Base-by-base conservation (phyloP, 2,888 invertebrate genomes). In the Meloe dianella region DNA sequence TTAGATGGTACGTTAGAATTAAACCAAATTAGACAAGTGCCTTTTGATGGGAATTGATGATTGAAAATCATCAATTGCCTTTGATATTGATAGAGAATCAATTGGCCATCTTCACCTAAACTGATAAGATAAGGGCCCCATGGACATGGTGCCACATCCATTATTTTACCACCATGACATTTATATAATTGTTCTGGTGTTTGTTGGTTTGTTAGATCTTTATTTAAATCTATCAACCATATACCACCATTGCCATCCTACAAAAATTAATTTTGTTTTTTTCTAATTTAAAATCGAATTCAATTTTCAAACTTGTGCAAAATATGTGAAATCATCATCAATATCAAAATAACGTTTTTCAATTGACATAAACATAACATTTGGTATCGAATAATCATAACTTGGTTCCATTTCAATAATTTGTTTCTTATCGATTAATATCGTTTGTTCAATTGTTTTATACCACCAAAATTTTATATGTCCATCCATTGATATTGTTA, bases 381-480 rank as follows among this genome's bases (percentile, higher is more conserved):
- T 76, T 24, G 76, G 81, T n/a, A 74, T 90, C 73, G 88, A 87
- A 75, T 94, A 90, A 81, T 96, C 95, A 75, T 93, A 93, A 63
- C 93, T 92, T 1, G 96, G 96, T 80, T 96, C 95, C 65, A 95
- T 74, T 83, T 94, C 92, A 27, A 95, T 89, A 67, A 89, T 90
- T 7, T 90, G 89, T 74, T 93, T 91, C 7, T 93, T 92, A 74
- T 95, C 94, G 0, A 91, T 89, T 0, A 92, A 91, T 82, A 96
- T 93, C 0, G 95, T 93, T 69, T 92, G 89, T 73, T 96, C 95
- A n/a, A 96, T 93, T 0, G 92, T 91, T 74, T 95, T 94, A 87
- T 95, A 96, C 84, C 92, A 94, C 96, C 97, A 97, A 10, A 94
- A 89, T 7, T 90, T 87, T 14, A 94, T 87, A 81, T 89, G 91